Percentiles rank a stretch among this genome's conserved stretches.
These are phyloP conservation scores for Thera britannica DNA, from an alignment of 2,888 invertebrate genomes.

Conservation along the genomic window DNA sequence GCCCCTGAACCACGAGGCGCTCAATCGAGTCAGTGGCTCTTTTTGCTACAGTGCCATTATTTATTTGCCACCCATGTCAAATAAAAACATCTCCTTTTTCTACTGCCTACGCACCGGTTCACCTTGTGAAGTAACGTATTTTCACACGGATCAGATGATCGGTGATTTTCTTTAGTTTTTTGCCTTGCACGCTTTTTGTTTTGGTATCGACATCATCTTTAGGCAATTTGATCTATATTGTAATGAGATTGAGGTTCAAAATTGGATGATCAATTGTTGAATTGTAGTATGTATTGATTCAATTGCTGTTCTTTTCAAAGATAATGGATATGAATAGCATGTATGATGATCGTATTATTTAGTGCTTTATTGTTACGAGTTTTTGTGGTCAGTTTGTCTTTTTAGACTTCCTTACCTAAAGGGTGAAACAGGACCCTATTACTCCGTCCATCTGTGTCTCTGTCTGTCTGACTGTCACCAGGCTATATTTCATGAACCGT, in stretches of 20 bases:
- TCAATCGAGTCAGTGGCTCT: too few species aligned
- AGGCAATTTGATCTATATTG: constrained; percentile 18
- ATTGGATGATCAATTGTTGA: neutral
- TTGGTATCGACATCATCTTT: neutral
- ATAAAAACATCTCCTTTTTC: constrained; percentile 46
- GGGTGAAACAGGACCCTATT: too few species aligned
- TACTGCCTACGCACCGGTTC: constrained; percentile 58
- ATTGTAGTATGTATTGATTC: constrained; percentile 22
- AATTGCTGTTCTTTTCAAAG: constrained; percentile 30
- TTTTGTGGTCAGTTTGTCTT: neutral
- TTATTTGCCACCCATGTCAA: constrained; percentile 8
- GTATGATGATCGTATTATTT: constrained; percentile 35
- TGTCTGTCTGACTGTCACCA: too few species aligned
- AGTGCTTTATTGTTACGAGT: constrained; percentile 18
- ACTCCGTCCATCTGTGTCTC: too few species aligned
- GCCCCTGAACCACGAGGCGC: too few species aligned
- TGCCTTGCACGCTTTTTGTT: constrained; percentile 35
- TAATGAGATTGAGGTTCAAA: constrained; percentile 7
- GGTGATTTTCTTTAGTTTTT: constrained; percentile 54
- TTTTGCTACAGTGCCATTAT: constrained; percentile 6
- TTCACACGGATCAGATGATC: constrained; percentile 69
- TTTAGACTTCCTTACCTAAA: neutral
- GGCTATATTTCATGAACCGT: too few species aligned
- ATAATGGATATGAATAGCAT: constrained; percentile 28
- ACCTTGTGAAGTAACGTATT: constrained; percentile 77